Evolutionary conservation across 2,113 vertebrate genomes (phyloP).

Genomic region (Tursiops truncatus): DNA sequence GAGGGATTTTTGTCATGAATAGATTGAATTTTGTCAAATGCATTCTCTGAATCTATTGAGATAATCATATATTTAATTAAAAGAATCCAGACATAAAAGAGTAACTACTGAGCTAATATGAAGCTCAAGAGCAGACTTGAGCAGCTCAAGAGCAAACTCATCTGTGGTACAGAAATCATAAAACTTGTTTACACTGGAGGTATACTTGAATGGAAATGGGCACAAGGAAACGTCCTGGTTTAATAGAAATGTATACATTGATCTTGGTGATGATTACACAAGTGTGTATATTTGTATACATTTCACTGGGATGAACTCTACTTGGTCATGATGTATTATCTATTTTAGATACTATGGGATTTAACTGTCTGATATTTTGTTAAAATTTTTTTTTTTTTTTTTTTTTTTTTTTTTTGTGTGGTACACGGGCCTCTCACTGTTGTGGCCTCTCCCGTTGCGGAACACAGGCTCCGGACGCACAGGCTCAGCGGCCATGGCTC

Average conservation of each 20-base stretch:
- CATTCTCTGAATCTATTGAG: not conserved
- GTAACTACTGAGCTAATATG: not conserved
- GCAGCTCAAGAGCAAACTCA: not conserved
- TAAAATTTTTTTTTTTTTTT: too few relatives aligned
- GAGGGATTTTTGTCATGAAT: not conserved
- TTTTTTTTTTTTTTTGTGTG: too few relatives aligned
- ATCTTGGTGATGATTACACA: not conserved
- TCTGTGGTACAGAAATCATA: not conserved
- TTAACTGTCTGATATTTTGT: not conserved
- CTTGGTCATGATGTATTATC: not conserved
- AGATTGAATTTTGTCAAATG: not conserved
- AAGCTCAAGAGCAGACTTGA: not conserved
- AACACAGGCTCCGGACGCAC: too few relatives aligned
- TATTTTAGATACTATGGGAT: not conserved
- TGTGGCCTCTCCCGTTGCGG: too few relatives aligned
- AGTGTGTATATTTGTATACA: too few relatives aligned
- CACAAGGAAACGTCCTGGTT: not conserved
- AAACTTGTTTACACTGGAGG: not conserved
- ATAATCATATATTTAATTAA: not conserved
- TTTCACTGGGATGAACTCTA: not conserved
- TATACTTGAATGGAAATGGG: not conserved
- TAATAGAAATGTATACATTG: not conserved
- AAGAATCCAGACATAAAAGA: not conserved
- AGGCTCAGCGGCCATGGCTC: too few relatives aligned
- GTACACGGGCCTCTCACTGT: too few relatives aligned